phyloP scores from a whole-genome alignment of 2,113 vertebrate genomes.

The Argyrosomus japonicus region DNA sequence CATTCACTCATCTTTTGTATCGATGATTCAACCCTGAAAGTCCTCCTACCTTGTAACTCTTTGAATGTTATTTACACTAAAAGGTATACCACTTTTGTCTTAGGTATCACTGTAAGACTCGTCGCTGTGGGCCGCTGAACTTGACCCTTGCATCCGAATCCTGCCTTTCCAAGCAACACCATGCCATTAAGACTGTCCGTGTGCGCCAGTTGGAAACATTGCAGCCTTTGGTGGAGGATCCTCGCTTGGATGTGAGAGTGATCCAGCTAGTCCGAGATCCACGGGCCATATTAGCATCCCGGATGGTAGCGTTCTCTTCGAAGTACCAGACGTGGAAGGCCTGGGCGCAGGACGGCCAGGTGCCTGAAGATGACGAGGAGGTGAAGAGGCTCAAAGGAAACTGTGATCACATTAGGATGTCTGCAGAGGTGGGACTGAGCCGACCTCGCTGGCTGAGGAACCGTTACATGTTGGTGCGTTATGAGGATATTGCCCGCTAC shows the following conservation, averaged over 20 bases:
- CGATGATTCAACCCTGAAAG: neutral
- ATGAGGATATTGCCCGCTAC: conserved; percentile 92
- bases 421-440: conserved; percentile 90
- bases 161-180: conserved; percentile 89
- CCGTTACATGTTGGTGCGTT: conserved; percentile 95
- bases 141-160: conserved; percentile 90
- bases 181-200: conserved; percentile 93
- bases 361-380: conserved; percentile 88
- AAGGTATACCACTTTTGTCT: neutral
- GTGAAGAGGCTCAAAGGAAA: conserved; percentile 90
- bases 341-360: conserved; percentile 89
- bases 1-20: neutral
- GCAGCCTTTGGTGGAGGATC: conserved; percentile 91
- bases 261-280: conserved; percentile 97
- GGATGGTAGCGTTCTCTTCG: conserved; percentile 93
- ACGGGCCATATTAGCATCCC: conserved; percentile 92
- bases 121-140: conserved; percentile 93
- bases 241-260: conserved; percentile 89
- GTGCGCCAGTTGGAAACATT: conserved; percentile 91
- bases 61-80: conserved; percentile 1
- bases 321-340: conserved; percentile 94
- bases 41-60: neutral
- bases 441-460: conserved; percentile 90
- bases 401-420: conserved; percentile 91
- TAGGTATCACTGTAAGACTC: conserved; percentile 90